Base-by-base conservation (phyloP, 1,140 invertebrate genomes). In the Nixonia krombeini region DNA sequence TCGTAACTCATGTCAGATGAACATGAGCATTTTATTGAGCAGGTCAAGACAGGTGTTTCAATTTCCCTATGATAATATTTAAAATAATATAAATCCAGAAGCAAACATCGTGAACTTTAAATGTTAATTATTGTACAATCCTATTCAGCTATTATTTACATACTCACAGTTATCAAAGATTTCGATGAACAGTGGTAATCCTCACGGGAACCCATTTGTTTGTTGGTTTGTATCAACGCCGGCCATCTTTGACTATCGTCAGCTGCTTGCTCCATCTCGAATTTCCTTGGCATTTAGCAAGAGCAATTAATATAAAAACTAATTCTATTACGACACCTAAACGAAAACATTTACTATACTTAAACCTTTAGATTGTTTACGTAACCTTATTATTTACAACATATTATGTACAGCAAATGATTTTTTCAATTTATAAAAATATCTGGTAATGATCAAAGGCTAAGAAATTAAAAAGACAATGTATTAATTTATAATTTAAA, bases 171-270 rank as follows among this genome's bases (percentile, higher is more conserved):
- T 33, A 40, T 38, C n/a, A 13, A 17, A 4, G 6, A 41, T 10
- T 33, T 23, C 10, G 40, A 42, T 52, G 56, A 31, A 38, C 18
- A 41, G 70, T 21, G 58, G 49, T 29, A 21, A 50, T 51, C 52
- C 13, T 28, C 26, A 37, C 53, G 41, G 49, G 51, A 31, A 57
- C 70, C 75, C 35, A 80, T 80, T 81, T 82, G 77, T 78, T 81
- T 82, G 77, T 80, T 81, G 80, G 77, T 78, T 81, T 82, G 77
- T 80, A 74, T 80, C 74, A 62, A 58, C 57, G 47, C 57, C 75
- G 69, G 78, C 80, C 80, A 82, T 82, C 78, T 82, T 82, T 78
- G 72, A 50, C 69, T 55, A 79, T 81, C 78, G 79, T 79, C 79
- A 80, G 78, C 73, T 79, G 47, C 18, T 55, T 31, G 47, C 58